Conservation (phyloP, 2,113 vertebrate species). For the Eubucco bourcierii region DNA sequence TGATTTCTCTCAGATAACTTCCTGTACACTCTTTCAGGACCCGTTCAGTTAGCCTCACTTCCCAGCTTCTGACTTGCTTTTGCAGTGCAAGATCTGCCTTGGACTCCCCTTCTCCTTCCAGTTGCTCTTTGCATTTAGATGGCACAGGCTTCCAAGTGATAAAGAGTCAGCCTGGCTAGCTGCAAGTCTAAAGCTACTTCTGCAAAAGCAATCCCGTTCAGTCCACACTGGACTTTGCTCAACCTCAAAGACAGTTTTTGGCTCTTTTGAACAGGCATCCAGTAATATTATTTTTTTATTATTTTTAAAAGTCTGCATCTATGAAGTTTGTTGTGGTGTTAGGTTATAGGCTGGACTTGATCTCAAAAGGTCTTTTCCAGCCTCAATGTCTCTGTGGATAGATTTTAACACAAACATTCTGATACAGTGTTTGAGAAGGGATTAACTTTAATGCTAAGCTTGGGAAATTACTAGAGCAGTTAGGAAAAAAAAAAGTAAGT, state of each 20-base stretch:
- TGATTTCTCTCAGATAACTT: background rate
- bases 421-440: conserved; percentile 4
- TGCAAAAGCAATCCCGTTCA: background rate
- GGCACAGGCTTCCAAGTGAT: background rate
- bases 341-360: too few relatives aligned
- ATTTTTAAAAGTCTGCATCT: background rate
- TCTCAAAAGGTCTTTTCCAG: too few relatives aligned
- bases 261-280: accelerated
- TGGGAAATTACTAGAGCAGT: conserved; percentile 1
- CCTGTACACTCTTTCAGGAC: background rate
- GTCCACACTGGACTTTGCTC: background rate
- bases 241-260: background rate
- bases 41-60: background rate
- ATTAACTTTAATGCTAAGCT: background rate
- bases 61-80: background rate
- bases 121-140: background rate
- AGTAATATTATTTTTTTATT: background rate
- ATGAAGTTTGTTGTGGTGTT: background rate
- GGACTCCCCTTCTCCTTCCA: background rate
- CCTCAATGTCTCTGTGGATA: background rate
- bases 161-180: background rate
- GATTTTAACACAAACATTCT: conserved; percentile 4
- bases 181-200: background rate
- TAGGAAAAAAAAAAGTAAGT: background rate
- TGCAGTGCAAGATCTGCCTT: background rate